These are phyloP conservation scores for Cyrtodaria siliqua DNA, from an alignment of 2,888 invertebrate species.

Conservation along the genomic window DNA sequence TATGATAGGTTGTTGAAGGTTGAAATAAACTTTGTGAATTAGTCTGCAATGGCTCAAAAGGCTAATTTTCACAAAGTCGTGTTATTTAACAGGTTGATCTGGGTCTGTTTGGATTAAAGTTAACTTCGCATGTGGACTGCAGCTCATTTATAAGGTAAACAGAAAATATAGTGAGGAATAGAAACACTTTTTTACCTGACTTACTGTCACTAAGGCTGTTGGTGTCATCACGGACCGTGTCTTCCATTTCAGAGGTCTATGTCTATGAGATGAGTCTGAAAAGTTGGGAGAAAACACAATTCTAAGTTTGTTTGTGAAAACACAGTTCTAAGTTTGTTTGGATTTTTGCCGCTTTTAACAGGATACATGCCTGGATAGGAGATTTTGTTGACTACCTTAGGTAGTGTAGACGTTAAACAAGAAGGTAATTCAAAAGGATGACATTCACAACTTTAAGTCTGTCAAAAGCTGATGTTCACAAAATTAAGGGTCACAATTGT, in stretches of 20 bases:
- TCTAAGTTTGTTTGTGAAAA: no score
- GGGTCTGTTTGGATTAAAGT: no score
- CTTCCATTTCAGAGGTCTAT: slow-evolving; percentile 10
- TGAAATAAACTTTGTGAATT: no score
- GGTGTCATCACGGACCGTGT: slow-evolving; percentile 8
- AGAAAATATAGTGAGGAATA: slow-evolving; percentile 1
- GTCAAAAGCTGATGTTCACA: slow-evolving; percentile 25
- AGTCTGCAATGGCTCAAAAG: no score
- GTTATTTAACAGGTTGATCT: no score
- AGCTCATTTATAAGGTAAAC: no score
- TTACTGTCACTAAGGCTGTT: slow-evolving; percentile 10
- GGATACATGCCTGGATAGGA: background rate
- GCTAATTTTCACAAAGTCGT: no score
- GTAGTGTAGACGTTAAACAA: slow-evolving; percentile 1
- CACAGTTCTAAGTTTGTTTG: no score
- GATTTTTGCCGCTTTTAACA: no score
- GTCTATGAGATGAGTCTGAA: slow-evolving; percentile 7
- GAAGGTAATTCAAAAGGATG: background rate
- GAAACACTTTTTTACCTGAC: no score
- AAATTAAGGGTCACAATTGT: slow-evolving; percentile 8
- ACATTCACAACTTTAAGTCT: slow-evolving; percentile 22
- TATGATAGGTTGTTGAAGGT: no score
- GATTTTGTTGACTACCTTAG: background rate
- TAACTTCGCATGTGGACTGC: no score
- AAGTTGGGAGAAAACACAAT: slow-evolving; percentile 9